phyloP scores from a whole-genome alignment of 2,113 vertebrate genomes.

The Oreochromis aureus region DNA sequence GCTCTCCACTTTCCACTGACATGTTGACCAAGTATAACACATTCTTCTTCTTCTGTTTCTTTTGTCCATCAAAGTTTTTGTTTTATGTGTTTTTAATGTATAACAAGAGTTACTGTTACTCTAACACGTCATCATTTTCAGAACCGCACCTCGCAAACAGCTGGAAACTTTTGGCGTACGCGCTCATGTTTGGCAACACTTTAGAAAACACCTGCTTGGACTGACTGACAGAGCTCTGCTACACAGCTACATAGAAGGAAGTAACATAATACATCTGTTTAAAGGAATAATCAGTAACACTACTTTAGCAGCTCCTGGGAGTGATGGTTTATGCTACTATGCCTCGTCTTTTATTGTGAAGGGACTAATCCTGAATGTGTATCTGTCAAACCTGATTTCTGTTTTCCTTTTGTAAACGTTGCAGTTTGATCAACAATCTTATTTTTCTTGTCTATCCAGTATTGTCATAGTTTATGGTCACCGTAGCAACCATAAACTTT shows the following conservation, averaged over 20 bases:
- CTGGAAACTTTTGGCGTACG: background rate
- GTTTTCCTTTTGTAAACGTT: background rate
- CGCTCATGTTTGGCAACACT: background rate
- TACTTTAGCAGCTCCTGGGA: background rate
- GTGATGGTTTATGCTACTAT: background rate
- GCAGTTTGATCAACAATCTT: background rate
- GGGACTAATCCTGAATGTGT: fast-evolving
- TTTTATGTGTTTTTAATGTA: background rate
- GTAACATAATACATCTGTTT: background rate
- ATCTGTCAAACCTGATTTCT: background rate
- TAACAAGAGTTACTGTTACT: background rate
- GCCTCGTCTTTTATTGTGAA: background rate
- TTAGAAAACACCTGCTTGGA: background rate
- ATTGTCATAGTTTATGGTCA: background rate
- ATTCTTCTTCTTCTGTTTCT: background rate
- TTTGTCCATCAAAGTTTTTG: background rate
- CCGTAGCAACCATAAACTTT: background rate
- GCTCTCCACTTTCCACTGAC: background rate
- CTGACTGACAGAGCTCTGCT: background rate
- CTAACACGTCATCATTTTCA: background rate
- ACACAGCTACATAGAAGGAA: background rate
- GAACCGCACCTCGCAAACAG: background rate
- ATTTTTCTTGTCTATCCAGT: background rate
- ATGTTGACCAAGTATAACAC: background rate
- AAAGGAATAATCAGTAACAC: background rate